Evolutionary conservation across 1,140 invertebrate species (phyloP), one percentile per base, ranked within the genome.

Genomic region (Pseudobourletiella spinata): DNA sequence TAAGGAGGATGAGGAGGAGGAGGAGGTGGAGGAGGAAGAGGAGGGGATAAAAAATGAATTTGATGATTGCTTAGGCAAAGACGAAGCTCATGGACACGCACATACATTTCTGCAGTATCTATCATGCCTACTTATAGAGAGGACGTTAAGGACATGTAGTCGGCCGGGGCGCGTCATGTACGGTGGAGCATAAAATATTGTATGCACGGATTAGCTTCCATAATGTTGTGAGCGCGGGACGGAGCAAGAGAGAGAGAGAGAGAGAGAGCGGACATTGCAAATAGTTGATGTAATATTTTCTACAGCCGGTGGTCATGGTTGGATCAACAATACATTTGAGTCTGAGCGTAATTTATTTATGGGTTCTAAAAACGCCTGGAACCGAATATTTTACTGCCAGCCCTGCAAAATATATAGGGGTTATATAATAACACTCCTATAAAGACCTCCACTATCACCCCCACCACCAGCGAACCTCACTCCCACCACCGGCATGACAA

Each of bases 301-400:
- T 55, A 35, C 52, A 32, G 52, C 52, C 29, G 29, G 52, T 39
- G 52, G 52, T 55, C 52, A 55, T 55, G 52, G 29, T 35, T 55
- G 52, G 52, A 8, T 35, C 11, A 55, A 3, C 50, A 52, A 52
- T 25, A 52, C 11, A 52, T 52, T 52, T 52, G 22, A 35, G 52
- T 55, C 52, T 35, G 3, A 4, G 32, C 22, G n/a, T 55, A 35
- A 32, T 39, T 55, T 55, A 55, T 55, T 55, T 55, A 55, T 55
- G 32, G 50, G 20, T 32, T 39, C 29, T 18, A 35, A 55, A 55
- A 55, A 55, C 52, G 29, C 28, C 32, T 55, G 29, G 20, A 55
- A 55, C 52, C 52, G 48, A 51, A 51, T 51, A 51, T 51, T 51
- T 51, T 51, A 51, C 48, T 25, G 48, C 48, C 48, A 51, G 48